Percentiles rank a stretch among this genome's conserved stretches.
Evolutionary conservation across 2,797 vertebrate genomes (phyloP).

Genomic region (Neostethus bicornis): DNA sequence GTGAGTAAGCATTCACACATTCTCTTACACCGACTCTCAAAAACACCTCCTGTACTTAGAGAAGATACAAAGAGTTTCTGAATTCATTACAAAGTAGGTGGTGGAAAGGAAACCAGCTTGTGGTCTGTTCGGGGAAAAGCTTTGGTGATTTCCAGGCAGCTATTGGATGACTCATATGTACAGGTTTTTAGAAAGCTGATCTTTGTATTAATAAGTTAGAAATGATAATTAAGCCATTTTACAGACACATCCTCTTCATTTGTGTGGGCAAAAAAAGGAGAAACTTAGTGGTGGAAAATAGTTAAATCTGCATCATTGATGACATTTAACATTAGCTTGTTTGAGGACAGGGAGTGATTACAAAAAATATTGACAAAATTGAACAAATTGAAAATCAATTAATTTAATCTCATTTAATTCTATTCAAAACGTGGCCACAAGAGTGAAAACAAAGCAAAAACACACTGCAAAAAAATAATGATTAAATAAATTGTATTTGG

Average conservation of each 20-base stretch:
- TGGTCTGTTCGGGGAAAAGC: neutral
- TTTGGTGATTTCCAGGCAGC: conserved; percentile 26
- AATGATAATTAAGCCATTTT: conserved; percentile 19
- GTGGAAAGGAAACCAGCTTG: conserved; percentile 4
- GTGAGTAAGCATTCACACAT: conserved; percentile 23
- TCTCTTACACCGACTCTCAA: conserved; percentile 15
- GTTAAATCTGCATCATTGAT: conserved; percentile 79
- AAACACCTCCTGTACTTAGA: conserved; percentile 13
- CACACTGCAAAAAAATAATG: conserved; percentile 1
- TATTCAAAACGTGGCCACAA: conserved; percentile 26
- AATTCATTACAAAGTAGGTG: conserved; percentile 6
- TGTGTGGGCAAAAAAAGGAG: conserved; percentile 10
- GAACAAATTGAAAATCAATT: conserved; percentile 61
- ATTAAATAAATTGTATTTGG: neutral
- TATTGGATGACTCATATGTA: conserved; percentile 43
- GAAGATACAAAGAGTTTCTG: conserved; percentile 17
- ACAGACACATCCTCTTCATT: conserved; percentile 23
- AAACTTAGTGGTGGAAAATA: conserved; percentile 21
- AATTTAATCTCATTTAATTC: conserved; percentile 55
- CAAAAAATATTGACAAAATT: conserved; percentile 34
- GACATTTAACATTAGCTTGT: conserved; percentile 46
- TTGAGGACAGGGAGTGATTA: conserved; percentile 42
- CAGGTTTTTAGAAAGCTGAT: conserved; percentile 20
- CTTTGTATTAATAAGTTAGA: conserved; percentile 14
- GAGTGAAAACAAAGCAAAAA: conserved; percentile 7